Percentiles rank a stretch among this genome's conserved stretches.
phyloP scores from a whole-genome alignment of 1,140 invertebrate genomes.

The Drosophila mayri region DNA sequence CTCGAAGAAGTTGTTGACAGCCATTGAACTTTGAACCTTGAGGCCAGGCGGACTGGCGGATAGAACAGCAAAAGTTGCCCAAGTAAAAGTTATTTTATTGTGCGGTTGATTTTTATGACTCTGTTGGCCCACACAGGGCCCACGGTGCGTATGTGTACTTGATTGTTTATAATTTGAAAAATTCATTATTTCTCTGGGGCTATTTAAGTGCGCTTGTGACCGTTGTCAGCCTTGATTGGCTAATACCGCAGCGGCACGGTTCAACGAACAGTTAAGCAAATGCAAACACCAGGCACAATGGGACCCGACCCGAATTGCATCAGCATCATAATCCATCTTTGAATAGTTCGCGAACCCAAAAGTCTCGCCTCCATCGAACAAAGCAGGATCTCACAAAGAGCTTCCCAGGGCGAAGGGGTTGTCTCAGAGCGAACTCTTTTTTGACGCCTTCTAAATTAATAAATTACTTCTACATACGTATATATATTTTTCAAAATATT shows the following conservation, averaged over 20 bases:
- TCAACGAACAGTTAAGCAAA: conserved; percentile 73
- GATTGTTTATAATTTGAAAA: conserved; percentile 31
- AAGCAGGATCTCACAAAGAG: conserved; percentile 1
- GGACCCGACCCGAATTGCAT: conserved; percentile 1
- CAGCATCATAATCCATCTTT: conserved; percentile 32
- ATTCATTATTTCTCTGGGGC: conserved; percentile 21
- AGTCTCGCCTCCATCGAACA: conserved; percentile 9
- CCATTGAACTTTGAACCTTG: conserved; percentile 76
- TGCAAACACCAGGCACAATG: conserved; percentile 48
- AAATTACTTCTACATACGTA: background rate
- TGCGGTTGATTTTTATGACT: conserved; percentile 28
- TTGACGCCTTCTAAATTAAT: conserved; percentile 6
- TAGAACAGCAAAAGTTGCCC: conserved; percentile 25
- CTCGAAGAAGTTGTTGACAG: conserved; percentile 63
- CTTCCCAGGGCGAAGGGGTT: background rate
- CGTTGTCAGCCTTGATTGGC: conserved; percentile 59
- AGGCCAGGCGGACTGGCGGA: conserved; percentile 10
- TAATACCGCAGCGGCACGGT: conserved; percentile 55
- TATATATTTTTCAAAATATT: conserved; percentile 1
- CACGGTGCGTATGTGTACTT: conserved; percentile 9
- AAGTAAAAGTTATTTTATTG: conserved; percentile 39
- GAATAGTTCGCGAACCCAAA: conserved; percentile 26
- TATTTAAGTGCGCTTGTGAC: conserved; percentile 19
- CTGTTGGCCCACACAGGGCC: conserved; percentile 18
- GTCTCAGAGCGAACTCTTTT: background rate